phyloP scores from a whole-genome alignment of 1,140 invertebrate species.

The Zophobas morio region DNA sequence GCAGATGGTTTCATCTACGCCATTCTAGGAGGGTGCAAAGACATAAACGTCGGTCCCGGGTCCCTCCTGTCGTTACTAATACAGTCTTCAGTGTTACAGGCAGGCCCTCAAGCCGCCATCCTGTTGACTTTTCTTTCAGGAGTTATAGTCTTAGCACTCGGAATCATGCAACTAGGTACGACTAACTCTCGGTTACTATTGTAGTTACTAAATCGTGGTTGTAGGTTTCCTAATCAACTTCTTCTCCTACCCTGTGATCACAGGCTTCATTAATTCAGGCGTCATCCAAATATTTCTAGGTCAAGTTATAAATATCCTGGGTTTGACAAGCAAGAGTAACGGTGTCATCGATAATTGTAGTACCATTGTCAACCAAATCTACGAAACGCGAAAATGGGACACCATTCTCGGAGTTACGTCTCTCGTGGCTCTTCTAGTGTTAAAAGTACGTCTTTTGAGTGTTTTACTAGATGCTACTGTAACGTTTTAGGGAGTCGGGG shows the following conservation, averaged over 20 bases:
- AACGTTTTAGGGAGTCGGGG: constrained; percentile 79
- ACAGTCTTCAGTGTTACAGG: constrained; percentile 78
- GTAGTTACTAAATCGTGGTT: no score
- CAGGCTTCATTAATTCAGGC: neutral
- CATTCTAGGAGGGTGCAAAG: constrained; percentile 86
- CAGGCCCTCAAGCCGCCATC: constrained; percentile 82
- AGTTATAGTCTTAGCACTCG: constrained; percentile 82
- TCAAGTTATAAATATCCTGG: constrained; percentile 66
- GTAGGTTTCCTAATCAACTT: no score
- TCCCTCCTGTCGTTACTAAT: constrained; percentile 86
- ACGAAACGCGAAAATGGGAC: constrained; percentile 73
- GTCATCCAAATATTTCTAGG: constrained; percentile 23
- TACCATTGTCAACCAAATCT: neutral
- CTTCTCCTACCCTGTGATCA: neutral
- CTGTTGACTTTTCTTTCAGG: constrained; percentile 84
- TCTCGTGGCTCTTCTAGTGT: constrained; percentile 75
- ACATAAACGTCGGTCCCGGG: constrained; percentile 81
- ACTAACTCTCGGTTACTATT: no score
- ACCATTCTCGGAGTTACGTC: constrained; percentile 76
- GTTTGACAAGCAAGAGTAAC: neutral
- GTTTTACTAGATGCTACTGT: neutral
- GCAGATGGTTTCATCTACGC: constrained; percentile 86
- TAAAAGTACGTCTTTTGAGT: constrained; percentile 71
- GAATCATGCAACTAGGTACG: constrained; percentile 80
- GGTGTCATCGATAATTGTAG: neutral